phyloP scores from a whole-genome alignment of 2,888 invertebrate species.

The Microdon myrmicae region DNA sequence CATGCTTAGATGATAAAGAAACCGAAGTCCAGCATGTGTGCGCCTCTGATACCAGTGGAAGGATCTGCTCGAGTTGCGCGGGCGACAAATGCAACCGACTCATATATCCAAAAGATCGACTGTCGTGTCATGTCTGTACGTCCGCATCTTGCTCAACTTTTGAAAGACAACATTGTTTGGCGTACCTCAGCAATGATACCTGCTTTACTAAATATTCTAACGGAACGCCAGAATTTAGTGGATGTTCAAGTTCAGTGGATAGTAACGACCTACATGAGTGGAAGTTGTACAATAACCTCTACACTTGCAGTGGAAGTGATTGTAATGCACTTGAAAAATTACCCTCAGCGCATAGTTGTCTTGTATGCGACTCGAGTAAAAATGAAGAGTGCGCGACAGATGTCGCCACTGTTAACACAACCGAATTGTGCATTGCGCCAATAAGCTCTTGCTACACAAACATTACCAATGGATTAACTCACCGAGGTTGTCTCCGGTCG shows the following conservation, averaged over 20 bases:
- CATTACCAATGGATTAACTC: conserved; percentile 56
- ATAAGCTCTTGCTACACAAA: conserved; percentile 55
- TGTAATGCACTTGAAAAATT: conserved; percentile 57
- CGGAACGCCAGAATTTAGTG: conserved; percentile 54
- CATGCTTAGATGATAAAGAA: conserved; percentile 63
- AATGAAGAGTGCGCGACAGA: conserved; percentile 58
- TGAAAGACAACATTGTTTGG: conserved; percentile 52
- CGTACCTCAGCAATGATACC: conserved; percentile 55
- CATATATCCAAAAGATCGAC: conserved; percentile 57
- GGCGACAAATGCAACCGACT: conserved; percentile 57
- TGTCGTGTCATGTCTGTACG: conserved; percentile 59
- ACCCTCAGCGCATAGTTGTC: conserved; percentile 55
- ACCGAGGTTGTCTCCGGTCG: conserved; percentile 57
- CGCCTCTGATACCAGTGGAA: conserved; percentile 45
- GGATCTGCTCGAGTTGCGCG: conserved; percentile 54
- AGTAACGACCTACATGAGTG: conserved; percentile 55
- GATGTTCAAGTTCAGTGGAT: conserved; percentile 59
- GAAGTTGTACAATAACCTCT: conserved; percentile 56
- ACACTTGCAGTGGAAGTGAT: conserved; percentile 54
- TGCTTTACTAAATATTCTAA: conserved; percentile 61
- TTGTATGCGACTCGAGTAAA: conserved; percentile 59
- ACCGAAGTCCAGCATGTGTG: conserved; percentile 55
- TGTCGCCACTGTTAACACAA: conserved; percentile 47
- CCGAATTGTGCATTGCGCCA: conserved; percentile 54
- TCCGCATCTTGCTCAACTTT: conserved; percentile 53